Evolutionary conservation across 2,113 vertebrate genomes (phyloP).

Genomic region (Psittacara wagleri): DNA sequence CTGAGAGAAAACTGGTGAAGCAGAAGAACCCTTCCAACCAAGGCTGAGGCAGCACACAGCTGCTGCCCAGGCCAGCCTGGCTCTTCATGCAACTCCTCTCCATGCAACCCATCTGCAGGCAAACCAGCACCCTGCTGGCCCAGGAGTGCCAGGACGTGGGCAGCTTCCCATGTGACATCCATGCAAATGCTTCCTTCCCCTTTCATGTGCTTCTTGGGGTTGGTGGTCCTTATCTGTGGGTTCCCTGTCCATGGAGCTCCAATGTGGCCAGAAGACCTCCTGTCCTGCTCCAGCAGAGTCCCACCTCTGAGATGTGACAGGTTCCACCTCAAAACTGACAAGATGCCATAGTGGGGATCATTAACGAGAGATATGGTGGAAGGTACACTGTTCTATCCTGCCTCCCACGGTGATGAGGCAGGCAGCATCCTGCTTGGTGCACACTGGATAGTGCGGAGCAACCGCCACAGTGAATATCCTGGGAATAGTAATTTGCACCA

Average conservation of each 20-base stretch:
- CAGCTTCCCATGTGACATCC: neutral
- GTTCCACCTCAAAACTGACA: neutral
- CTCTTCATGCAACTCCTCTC: neutral
- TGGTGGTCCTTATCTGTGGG: neutral
- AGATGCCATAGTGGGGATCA: neutral
- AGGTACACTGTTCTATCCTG: neutral
- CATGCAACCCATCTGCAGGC: neutral
- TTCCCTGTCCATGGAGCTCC: neutral
- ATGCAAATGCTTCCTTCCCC: neutral
- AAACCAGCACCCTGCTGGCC: neutral
- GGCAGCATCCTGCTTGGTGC: neutral
- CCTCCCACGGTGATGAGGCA: neutral
- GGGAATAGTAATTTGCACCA: neutral
- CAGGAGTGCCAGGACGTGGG: neutral
- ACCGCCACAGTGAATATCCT: rapidly evolving
- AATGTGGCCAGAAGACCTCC: neutral
- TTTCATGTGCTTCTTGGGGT: neutral
- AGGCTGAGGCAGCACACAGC: neutral
- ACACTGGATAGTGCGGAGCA: neutral
- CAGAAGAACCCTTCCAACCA: neutral
- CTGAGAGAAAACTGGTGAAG: neutral
- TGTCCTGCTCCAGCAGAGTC: neutral
- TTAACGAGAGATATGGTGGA: neutral
- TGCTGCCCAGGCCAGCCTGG: neutral
- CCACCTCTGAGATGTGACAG: neutral